phyloP scores from a whole-genome alignment of 2,888 invertebrate species.

The Campoletis raptor region DNA sequence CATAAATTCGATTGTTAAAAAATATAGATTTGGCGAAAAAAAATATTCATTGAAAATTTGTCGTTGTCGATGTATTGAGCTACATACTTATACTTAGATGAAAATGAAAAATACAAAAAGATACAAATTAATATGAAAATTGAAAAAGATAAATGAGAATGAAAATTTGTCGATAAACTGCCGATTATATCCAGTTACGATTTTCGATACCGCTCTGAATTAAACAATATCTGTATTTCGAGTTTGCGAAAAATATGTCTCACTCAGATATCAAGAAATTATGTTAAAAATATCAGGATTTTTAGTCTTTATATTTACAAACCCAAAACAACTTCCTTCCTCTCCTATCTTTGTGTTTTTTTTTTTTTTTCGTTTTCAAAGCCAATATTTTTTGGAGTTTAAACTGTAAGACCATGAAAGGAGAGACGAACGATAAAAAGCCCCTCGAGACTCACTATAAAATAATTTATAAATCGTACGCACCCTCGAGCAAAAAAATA shows the following conservation, averaged over 20 bases:
- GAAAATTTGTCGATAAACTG: conserved; percentile 61
- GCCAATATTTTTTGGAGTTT: not conserved
- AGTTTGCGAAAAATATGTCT: conserved; percentile 58
- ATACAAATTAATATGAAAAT: conserved; percentile 12
- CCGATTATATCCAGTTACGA: conserved; percentile 67
- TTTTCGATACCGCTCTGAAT: conserved; percentile 60
- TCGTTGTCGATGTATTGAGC: conserved; percentile 60
- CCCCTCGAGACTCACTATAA: not conserved
- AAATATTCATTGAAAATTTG: not conserved
- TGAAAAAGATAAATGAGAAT: conserved; percentile 1
- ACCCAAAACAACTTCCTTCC: conserved; percentile 14
- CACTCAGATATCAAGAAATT: conserved; percentile 66
- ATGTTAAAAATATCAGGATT: conserved; percentile 61
- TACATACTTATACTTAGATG: conserved; percentile 54
- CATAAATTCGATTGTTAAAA: conserved; percentile 15
- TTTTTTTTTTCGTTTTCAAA: not conserved
- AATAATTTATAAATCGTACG: conserved; percentile 23
- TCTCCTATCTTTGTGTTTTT: not conserved
- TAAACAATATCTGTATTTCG: conserved; percentile 63
- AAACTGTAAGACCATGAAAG: not conserved
- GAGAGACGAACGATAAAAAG: conserved; percentile 15
- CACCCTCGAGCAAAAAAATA: not conserved
- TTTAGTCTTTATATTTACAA: conserved; percentile 4
- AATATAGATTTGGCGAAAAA: not conserved
- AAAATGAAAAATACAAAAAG: conserved; percentile 22